Percentiles rank a stretch among this genome's conserved stretches.
These are phyloP conservation scores for Podocnemis expansa DNA, from an alignment of 2,113 vertebrate genomes.

Conservation along the genomic window DNA sequence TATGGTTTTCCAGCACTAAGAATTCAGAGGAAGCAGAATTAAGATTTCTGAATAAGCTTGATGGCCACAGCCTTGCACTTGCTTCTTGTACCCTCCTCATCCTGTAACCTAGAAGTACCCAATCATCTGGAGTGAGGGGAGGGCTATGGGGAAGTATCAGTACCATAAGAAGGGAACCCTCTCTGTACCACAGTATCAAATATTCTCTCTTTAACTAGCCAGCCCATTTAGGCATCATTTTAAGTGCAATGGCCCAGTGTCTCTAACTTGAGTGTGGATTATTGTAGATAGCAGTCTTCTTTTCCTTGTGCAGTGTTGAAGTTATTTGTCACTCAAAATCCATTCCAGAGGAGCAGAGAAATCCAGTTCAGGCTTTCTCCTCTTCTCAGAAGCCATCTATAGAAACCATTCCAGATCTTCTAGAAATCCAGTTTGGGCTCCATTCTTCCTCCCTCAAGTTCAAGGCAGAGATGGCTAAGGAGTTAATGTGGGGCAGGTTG, in stretches of 20 bases:
- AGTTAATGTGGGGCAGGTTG: background rate
- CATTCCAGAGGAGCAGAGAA: conserved; percentile 1
- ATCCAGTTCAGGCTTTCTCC: background rate
- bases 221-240: conserved; percentile 31
- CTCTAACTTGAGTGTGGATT: conserved; percentile 21
- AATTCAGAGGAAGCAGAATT: background rate
- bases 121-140: background rate
- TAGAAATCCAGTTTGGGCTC: background rate
- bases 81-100: background rate
- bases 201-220: background rate
- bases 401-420: conserved; percentile 2
- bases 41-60: accelerated
- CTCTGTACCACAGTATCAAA: background rate
- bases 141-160: background rate
- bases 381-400: background rate
- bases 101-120: background rate
- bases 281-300: background rate
- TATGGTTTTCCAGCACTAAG: background rate
- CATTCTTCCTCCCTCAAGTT: conserved; percentile 70
- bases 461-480: background rate
- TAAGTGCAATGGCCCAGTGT: conserved; percentile 27
- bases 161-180: conserved; percentile 23
- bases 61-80: background rate
- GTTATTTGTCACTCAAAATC: conserved; percentile 55
- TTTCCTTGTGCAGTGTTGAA: conserved; percentile 48